A percentile compares a stretch with the other conserved stretches of the same genome.
Evolutionary conservation across 2,888 invertebrate genomes (phyloP).

Genomic region (Microplitis deprimator): DNA sequence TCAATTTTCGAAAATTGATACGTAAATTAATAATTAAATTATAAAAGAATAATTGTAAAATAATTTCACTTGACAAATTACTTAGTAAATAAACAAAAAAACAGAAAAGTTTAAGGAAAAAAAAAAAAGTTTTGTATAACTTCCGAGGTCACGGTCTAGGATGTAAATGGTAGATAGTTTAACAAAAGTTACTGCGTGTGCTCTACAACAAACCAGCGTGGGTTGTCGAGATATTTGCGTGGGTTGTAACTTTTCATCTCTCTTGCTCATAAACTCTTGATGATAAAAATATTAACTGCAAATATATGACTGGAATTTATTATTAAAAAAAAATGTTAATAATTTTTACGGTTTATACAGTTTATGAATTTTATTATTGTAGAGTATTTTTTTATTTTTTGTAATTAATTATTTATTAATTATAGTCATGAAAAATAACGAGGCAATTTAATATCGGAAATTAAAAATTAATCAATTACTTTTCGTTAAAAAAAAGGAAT

Average conservation of each 20-base stretch:
- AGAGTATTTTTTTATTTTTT: too few species aligned
- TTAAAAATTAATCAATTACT: too few species aligned
- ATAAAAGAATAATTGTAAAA: neutral
- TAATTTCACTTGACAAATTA: neutral
- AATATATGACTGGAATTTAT: neutral
- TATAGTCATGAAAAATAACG: too few species aligned
- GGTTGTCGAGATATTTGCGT: slow-evolving; percentile 34
- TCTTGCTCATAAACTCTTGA: slow-evolving; percentile 23
- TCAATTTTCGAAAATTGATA: too few species aligned
- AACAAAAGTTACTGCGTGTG: slow-evolving; percentile 37
- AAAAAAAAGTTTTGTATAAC: slow-evolving; percentile 34
- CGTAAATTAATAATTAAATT: too few species aligned
- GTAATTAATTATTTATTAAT: too few species aligned
- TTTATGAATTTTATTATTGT: too few species aligned
- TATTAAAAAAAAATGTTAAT: neutral
- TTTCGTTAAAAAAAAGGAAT: too few species aligned
- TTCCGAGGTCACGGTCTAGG: slow-evolving; percentile 46
- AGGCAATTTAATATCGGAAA: too few species aligned
- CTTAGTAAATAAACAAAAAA: slow-evolving; percentile 10
- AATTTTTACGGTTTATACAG: too few species aligned
- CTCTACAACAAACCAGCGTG: slow-evolving; percentile 19
- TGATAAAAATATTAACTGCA: neutral
- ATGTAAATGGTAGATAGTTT: slow-evolving; percentile 48
- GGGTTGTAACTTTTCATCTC: slow-evolving; percentile 43
- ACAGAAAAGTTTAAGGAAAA: neutral